Evolutionary conservation across 2,888 invertebrate species (phyloP).

Genomic region (Melinopterus prodromus): DNA sequence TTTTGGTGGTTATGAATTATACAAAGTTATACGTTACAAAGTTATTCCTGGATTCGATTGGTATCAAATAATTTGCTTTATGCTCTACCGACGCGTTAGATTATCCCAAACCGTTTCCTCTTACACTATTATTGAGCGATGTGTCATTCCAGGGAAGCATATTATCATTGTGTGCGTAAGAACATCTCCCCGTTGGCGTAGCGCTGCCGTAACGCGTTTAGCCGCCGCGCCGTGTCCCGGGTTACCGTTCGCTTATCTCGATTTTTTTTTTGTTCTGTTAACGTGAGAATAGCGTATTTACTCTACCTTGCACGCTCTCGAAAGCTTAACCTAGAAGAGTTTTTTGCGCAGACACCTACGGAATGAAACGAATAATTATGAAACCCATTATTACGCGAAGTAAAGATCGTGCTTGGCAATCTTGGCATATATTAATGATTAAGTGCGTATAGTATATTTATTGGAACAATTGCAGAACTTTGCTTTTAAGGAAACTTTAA

Average conservation of each 20-base stretch:
- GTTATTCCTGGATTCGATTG: no score
- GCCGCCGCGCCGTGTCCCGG: no score
- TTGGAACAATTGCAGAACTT: no score
- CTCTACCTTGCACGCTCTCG: slow-evolving; percentile 4
- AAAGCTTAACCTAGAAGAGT: background rate
- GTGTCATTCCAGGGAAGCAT: slow-evolving; percentile 42
- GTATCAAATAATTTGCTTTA: slow-evolving; percentile 50
- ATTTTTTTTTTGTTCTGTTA: background rate
- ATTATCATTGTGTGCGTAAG: slow-evolving; percentile 38
- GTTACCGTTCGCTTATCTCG: background rate
- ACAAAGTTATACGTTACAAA: no score
- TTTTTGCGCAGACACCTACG: background rate
- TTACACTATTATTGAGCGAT: slow-evolving; percentile 38
- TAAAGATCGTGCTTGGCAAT: background rate
- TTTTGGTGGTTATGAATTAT: no score
- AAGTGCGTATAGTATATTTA: no score
- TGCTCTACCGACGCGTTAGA: slow-evolving; percentile 53
- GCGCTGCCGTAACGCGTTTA: background rate
- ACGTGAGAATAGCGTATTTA: background rate
- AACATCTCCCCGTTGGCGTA: background rate
- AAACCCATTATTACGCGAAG: background rate
- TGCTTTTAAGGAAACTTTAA: no score
- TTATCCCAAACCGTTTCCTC: slow-evolving; percentile 55
- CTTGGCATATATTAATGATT: background rate
- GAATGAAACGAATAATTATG: background rate